These are phyloP conservation scores for Microchrysa polita DNA, from an alignment of 2,888 invertebrate genomes.

Conservation along the genomic window DNA sequence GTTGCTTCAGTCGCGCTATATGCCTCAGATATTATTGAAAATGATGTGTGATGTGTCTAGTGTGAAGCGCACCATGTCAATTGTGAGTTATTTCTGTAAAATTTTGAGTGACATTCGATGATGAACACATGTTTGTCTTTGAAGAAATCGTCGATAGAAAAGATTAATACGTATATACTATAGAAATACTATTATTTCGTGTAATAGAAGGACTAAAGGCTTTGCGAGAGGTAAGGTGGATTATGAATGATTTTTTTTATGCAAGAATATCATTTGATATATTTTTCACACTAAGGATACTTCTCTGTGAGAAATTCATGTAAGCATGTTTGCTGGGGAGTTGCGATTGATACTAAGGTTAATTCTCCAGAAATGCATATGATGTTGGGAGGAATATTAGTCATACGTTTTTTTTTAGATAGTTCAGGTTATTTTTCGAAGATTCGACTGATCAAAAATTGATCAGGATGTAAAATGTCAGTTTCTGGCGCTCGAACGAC, in stretches of 20 bases:
- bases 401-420: no score
- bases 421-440: no score
- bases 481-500: no score
- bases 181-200: no score
- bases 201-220: not conserved
- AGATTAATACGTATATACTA: no score
- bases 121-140: conserved; percentile 57
- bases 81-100: conserved; percentile 52
- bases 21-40: conserved; percentile 25
- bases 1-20: not conserved
- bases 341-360: no score
- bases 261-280: not conserved
- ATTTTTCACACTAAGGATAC: not conserved
- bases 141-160: conserved; percentile 23
- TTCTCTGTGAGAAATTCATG: no score
- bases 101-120: conserved; percentile 57
- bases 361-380: no score
- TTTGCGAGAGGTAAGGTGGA: not conserved
- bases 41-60: conserved; percentile 30
- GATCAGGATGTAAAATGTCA: no score
- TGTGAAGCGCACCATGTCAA: conserved; percentile 48
- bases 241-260: not conserved
- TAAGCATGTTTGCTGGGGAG: no score
- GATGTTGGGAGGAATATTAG: no score
- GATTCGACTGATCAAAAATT: not conserved